Percentiles rank a stretch among this genome's conserved stretches.
Conservation (phyloP, 2,113 vertebrate species). For the Myocastor coypus region DNA sequence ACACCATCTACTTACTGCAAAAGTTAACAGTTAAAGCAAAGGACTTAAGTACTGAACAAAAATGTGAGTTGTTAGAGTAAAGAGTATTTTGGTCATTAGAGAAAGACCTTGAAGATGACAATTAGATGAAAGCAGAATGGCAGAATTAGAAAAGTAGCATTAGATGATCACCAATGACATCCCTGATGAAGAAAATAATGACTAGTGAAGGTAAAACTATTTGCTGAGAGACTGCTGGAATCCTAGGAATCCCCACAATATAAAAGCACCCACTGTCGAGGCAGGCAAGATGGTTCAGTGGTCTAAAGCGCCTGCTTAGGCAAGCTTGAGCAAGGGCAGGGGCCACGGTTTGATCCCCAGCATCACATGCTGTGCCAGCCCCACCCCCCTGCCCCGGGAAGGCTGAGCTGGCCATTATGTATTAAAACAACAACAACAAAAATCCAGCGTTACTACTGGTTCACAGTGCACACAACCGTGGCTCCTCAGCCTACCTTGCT, state of each 20-base stretch:
- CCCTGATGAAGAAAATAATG: neutral
- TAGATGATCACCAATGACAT: neutral
- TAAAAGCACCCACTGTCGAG: neutral
- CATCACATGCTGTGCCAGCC: too few species aligned
- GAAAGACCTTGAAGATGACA: slow-evolving; percentile 1
- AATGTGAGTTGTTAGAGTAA: neutral
- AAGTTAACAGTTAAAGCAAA: neutral
- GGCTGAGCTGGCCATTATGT: too few species aligned
- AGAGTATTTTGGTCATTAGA: neutral
- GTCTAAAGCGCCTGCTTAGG: too few species aligned
- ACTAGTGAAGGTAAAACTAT: neutral
- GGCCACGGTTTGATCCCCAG: too few species aligned
- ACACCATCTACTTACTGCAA: neutral
- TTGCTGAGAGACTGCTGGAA: neutral
- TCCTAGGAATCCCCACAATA: neutral
- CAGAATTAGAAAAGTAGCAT: neutral
- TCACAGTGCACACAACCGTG: neutral
- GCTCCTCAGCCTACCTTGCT: neutral
- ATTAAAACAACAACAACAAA: too few species aligned
- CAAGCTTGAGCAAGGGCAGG: too few species aligned
- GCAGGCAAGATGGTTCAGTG: too few species aligned
- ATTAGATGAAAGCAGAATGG: neutral
- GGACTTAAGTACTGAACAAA: neutral
- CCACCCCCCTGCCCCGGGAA: too few species aligned
- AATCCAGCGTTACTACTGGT: too few species aligned